Base-by-base conservation (phyloP, 2,888 invertebrate species). In the Odontocerum albicorne region DNA sequence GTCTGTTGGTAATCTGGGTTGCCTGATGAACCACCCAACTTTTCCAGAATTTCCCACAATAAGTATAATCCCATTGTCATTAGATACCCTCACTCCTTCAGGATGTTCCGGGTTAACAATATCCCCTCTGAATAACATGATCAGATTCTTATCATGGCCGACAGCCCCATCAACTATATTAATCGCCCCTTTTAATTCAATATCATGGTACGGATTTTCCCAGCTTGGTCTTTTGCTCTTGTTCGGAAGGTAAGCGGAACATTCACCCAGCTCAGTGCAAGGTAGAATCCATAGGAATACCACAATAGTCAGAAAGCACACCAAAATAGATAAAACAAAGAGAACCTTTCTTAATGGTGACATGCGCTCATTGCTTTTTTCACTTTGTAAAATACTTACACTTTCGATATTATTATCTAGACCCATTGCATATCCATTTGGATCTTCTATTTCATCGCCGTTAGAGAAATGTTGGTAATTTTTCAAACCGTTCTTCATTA, bases 201-300 rank as follows among this genome's bases (percentile, higher is more conserved):
- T 80, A 63, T 83, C 83, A 16, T 85, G 83, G 62, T 85, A 86
- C 35, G 84, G 82, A 42, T 83, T 75, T 57, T 86, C 80, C 87
- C 87, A 87, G 63, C 84, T 86, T 6, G 82, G 80, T 0, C 84
- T 83, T 66, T 79, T 83, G 16, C 82, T 71, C 50, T 72, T 73
- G 66, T 80, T 79, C 56, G 80, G 79, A 3, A 70, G 70, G 1
- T 67, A 65, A 1, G 73, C 75, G 8, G 84, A 79, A 63, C 90
- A 90, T 46, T 85, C 82, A 12, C 83, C 81, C 4, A 80, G 80
- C 65, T 87, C 85, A 2, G 84, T 81, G 65, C 91, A 92, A 0
- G 91, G 91, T 63, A 87, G 72, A 10, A 86, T 82, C 86, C 87
- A 90, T 4, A 88, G 72, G 67, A 89, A 92, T 65, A 86, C 79